Conservation (phyloP, 2,888 invertebrate species). For the Ceramica pisi region DNA sequence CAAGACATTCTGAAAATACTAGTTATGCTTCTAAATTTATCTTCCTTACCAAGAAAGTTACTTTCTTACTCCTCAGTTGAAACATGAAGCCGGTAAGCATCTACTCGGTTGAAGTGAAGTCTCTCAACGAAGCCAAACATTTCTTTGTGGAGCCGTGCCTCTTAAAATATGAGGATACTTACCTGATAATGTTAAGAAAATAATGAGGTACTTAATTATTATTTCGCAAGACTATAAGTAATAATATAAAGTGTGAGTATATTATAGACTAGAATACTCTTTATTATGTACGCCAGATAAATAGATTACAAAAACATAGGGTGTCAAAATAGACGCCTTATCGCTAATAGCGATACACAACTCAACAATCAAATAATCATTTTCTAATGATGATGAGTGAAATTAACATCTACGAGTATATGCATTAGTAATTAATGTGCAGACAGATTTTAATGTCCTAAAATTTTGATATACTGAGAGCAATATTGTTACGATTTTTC, state of each 20-base stretch:
- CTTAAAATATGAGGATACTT: neutral
- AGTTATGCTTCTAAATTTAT: constrained; percentile 21
- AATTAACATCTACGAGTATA: no score
- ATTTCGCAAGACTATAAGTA: no score
- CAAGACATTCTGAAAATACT: constrained; percentile 6
- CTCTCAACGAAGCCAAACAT: constrained; percentile 30
- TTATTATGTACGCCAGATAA: no score
- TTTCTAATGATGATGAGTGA: no score
- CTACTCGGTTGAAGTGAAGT: constrained; percentile 25
- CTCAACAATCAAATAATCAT: no score
- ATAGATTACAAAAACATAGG: no score
- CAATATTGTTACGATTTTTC: neutral
- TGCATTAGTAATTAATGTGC: no score
- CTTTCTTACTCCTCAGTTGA: neutral
- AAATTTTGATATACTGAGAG: no score
- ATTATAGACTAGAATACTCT: neutral
- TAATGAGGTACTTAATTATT: neutral
- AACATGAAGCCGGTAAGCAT: constrained; percentile 12
- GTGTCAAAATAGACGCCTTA: no score
- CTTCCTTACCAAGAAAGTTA: constrained; percentile 2
- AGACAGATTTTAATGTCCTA: no score
- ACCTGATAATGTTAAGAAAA: neutral
- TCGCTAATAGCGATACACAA: no score
- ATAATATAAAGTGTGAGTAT: neutral
- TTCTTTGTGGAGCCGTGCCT: neutral